phyloP scores from a whole-genome alignment of 2,888 invertebrate species.

The Agrochola lota region DNA sequence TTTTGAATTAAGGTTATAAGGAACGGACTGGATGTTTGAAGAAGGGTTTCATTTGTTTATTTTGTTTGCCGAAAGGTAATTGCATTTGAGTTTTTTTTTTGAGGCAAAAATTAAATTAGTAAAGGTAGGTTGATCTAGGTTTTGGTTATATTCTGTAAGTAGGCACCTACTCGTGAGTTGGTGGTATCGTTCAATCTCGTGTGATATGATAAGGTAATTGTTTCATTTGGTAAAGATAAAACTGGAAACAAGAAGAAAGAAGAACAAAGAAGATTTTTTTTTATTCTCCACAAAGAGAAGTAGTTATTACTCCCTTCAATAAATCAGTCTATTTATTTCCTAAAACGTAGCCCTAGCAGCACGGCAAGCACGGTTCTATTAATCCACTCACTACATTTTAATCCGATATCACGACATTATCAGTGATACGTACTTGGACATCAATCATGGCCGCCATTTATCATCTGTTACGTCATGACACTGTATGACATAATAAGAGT shows the following conservation, averaged over 20 bases:
- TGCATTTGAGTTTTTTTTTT: constrained; percentile 28
- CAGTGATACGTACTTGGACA: constrained; percentile 34
- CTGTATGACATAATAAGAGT: constrained; percentile 7
- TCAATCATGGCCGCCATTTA: constrained; percentile 51
- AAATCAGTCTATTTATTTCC: not conserved
- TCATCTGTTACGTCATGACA: constrained; percentile 35
- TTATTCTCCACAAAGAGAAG: not conserved
- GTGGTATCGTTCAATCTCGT: not conserved
- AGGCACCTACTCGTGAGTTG: not conserved
- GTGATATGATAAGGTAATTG: not conserved
- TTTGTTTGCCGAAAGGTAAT: constrained; percentile 36
- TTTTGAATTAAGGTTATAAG: constrained; percentile 40
- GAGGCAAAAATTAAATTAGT: constrained; percentile 24
- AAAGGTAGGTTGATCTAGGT: not conserved
- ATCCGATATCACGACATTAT: constrained; percentile 31
- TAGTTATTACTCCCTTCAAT: not conserved
- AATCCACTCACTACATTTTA: constrained; percentile 14
- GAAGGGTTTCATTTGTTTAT: constrained; percentile 45
- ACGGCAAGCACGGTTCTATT: not conserved
- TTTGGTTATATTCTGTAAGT: not conserved
- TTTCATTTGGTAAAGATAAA: too few relatives aligned
- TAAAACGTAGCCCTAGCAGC: not conserved
- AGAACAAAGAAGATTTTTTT: not conserved
- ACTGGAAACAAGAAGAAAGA: not conserved
- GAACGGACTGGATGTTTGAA: constrained; percentile 26